Percentiles rank a stretch among this genome's conserved stretches.
Conservation (phyloP, 2,113 vertebrate species). For the Lynx canadensis region DNA sequence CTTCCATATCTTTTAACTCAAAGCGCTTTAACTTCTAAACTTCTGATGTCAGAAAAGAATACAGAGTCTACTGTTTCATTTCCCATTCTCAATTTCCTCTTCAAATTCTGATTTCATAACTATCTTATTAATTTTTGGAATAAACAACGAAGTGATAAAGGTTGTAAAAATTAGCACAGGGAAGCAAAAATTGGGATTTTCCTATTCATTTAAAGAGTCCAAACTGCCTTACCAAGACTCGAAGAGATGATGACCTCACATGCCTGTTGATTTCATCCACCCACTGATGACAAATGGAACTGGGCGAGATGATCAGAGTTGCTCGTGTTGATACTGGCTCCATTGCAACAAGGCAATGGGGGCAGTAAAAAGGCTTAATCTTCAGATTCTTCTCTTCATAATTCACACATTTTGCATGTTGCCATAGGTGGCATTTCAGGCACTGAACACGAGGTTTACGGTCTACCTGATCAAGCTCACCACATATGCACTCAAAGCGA, state of each 20-base stretch:
- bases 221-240: slow-evolving; percentile 91
- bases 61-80: not conserved
- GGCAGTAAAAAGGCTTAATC: slow-evolving; percentile 96
- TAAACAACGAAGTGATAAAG: not conserved
- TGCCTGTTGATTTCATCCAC: slow-evolving; percentile 98
- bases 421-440: slow-evolving; percentile 96
- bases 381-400: slow-evolving; percentile 94
- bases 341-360: slow-evolving; percentile 98
- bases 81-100: slow-evolving; percentile 32
- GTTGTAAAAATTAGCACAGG: not conserved
- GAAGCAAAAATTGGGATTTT: not conserved
- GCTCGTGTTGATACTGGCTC: slow-evolving; percentile 95
- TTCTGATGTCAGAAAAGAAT: not conserved
- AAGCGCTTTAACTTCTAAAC: slow-evolving; percentile 16
- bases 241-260: slow-evolving; percentile 93
- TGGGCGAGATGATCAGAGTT: slow-evolving; percentile 97
- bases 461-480: slow-evolving; percentile 92
- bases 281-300: slow-evolving; percentile 99
- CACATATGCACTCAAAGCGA: slow-evolving; percentile 98
- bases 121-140: not conserved
- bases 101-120: slow-evolving; percentile 8
- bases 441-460: slow-evolving; percentile 97
- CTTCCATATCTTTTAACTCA: not conserved
- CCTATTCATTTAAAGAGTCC: not conserved
- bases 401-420: slow-evolving; percentile 97